Conservation (phyloP, 1,140 invertebrate genomes). For the Eurosta solidaginis region DNA sequence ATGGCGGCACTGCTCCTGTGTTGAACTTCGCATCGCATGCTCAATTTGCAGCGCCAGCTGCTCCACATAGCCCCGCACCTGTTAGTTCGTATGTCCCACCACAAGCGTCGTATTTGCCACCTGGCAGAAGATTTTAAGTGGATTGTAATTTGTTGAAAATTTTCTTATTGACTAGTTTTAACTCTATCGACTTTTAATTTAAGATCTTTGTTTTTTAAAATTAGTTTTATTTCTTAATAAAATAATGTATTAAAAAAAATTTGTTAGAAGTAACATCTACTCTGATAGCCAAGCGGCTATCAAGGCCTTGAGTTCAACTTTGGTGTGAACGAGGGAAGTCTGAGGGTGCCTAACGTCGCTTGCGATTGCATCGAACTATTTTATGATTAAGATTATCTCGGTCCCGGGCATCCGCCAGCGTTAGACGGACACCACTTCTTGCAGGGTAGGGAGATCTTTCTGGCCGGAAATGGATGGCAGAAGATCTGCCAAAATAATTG, state of each 20-base stretch:
- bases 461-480: no score
- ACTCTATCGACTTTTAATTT: background rate
- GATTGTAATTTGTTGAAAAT: slow-evolving; percentile 32
- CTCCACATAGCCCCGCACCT: background rate
- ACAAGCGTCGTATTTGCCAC: slow-evolving; percentile 37
- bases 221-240: background rate
- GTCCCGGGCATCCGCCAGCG: no score
- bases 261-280: no score
- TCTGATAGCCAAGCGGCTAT: no score
- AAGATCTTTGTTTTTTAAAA: background rate
- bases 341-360: no score
- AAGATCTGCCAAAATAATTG: no score
- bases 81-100: slow-evolving; percentile 29
- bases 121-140: slow-evolving; percentile 35
- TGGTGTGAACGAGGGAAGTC: no score
- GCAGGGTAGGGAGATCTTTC: no score
- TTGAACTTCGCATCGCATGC: slow-evolving; percentile 35
- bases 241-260: background rate
- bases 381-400: no score
- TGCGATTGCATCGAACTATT: no score
- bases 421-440: no score
- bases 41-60: slow-evolving; percentile 1
- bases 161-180: slow-evolving; percentile 37
- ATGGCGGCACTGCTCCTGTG: slow-evolving; percentile 31
- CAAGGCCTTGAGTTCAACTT: no score